Conservation (phyloP, 2,797 vertebrate genomes). For the Anisognathus igniventris region DNA sequence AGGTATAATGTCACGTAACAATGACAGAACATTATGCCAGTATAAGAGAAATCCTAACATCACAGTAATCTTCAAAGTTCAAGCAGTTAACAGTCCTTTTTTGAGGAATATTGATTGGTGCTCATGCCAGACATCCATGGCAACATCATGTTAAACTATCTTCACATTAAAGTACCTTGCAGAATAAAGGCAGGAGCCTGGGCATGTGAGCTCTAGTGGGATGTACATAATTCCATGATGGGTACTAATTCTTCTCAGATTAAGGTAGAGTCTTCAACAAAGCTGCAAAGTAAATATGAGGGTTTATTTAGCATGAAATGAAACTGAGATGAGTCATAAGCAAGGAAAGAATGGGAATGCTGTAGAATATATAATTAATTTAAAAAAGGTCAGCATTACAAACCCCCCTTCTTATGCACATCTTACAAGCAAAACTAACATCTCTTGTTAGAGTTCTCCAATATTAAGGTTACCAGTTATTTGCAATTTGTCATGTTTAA, state of each 20-base stretch:
- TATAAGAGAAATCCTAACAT: conserved; percentile 14
- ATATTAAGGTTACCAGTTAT: background rate
- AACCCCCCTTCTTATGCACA: background rate
- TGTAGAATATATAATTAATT: background rate
- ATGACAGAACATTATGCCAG: background rate
- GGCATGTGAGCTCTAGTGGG: background rate
- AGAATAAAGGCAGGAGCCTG: background rate
- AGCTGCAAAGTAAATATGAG: conserved; percentile 14
- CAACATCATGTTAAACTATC: background rate
- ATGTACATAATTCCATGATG: background rate
- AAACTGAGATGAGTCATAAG: background rate
- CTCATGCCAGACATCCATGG: background rate
- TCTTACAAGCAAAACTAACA: background rate
- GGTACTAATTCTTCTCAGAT: background rate
- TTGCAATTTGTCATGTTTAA: background rate
- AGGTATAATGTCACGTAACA: conserved; percentile 21
- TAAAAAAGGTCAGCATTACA: background rate
- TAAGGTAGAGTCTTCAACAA: background rate
- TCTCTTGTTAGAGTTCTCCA: background rate
- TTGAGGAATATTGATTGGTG: background rate
- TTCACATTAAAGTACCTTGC: background rate
- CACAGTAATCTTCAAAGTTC: background rate
- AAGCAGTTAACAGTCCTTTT: background rate
- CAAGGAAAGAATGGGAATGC: background rate
- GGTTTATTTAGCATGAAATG: conserved; percentile 4